Evolutionary conservation across 2,113 vertebrate genomes (phyloP), one percentile per base, ranked within the genome.

Genomic region (Meleagris gallopavo): DNA sequence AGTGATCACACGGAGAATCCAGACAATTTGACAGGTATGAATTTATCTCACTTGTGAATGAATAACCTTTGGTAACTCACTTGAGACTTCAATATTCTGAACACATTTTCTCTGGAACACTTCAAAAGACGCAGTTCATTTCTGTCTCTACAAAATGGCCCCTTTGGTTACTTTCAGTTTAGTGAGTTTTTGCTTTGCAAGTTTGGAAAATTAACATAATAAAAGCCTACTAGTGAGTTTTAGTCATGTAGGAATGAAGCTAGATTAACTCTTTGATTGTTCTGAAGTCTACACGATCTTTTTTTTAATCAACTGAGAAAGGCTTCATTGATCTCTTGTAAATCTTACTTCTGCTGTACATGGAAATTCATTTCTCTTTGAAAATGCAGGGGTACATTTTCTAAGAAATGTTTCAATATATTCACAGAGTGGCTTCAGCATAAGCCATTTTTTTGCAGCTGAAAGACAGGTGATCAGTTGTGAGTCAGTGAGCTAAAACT

Each of bases 1-100:
- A 81, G 92, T 98, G 97, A 98, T 98, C 97, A 98, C 97, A 98
- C 95, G 96, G 94, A 97, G 90, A 92, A 98, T 98, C 92, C 93
- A 97, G 97, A 97, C 97, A 97, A 98, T 96, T 97, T 98, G 98
- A 98, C 98, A 98, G 97, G 96, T 97, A 97, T 97, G 97, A 98
- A 98, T 98, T 98, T 98, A 97, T 98, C 98, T 98, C 97, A 98
- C 97, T 98, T 98, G 97, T 97, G 97, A 98, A 97, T 97, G 97
- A 98, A 98, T 98, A 98, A 98, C 97, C 97, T 98, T 98, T 98
- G 92, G 97, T 95, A 97, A 98, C 96, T 98, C 98, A 96, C 97
- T 96, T 97, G 97, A 97, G 97, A 97, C 97, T 98, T 97, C 96
- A 97, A 96, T 98, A 98, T 98, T 98, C 97, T 86, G 97, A 97